A percentile compares a stretch with the other conserved stretches of the same genome.
phyloP scores from a whole-genome alignment of 1,140 invertebrate species.

The Scaptomyza hsui region DNA sequence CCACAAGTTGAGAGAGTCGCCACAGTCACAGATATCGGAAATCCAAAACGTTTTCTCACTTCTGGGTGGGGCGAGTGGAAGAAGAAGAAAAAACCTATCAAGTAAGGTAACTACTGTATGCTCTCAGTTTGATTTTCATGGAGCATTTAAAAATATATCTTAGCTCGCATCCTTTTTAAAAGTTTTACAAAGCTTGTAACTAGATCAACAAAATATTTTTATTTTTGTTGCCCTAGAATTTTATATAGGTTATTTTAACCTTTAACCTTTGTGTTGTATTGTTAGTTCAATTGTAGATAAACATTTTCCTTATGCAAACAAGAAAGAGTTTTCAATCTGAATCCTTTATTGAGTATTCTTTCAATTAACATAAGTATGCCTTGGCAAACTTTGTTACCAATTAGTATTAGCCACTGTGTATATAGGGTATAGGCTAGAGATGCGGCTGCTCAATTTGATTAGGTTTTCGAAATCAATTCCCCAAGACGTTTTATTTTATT shows the following conservation, averaged over 20 bases:
- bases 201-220: too few species aligned
- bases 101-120: background rate
- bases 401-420: background rate
- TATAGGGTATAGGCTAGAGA: constrained; percentile 23
- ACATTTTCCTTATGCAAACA: too few species aligned
- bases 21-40: constrained; percentile 1
- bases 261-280: too few species aligned
- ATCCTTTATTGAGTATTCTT: too few species aligned
- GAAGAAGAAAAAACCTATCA: background rate
- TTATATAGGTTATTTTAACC: too few species aligned
- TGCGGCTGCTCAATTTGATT: constrained; percentile 64
- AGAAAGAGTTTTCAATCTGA: too few species aligned
- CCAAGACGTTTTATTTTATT: constrained; percentile 62
- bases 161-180: too few species aligned
- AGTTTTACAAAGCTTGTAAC: too few species aligned
- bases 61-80: background rate
- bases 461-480: constrained; percentile 77
- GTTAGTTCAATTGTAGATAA: too few species aligned
- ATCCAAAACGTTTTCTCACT: background rate
- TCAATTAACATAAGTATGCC: background rate
- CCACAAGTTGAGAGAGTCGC: background rate
- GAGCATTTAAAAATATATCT: too few species aligned
- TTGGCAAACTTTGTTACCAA: background rate
- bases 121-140: background rate
- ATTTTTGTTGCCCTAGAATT: too few species aligned